phyloP scores from a whole-genome alignment of 2,113 vertebrate genomes.

The Prochilodus magdalenae region DNA sequence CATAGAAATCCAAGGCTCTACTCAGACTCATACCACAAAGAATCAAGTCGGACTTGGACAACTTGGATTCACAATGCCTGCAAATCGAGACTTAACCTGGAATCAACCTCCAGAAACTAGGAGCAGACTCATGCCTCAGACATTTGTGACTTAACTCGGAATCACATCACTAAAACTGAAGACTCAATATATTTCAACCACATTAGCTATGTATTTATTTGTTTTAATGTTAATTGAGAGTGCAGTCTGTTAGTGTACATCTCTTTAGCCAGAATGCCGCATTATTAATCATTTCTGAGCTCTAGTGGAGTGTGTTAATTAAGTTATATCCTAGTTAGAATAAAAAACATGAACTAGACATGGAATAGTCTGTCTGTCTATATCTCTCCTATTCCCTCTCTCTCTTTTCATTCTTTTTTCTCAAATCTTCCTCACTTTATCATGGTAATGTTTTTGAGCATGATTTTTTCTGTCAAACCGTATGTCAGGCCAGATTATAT shows the following conservation, averaged over 20 bases:
- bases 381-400: not conserved
- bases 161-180: no score
- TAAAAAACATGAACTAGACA: constrained; percentile 21
- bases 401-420: no score
- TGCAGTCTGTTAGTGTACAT: not conserved
- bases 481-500: constrained; percentile 31
- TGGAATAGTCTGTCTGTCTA: not conserved
- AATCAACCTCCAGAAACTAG: no score
- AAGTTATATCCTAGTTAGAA: constrained; percentile 23
- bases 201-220: not conserved
- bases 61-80: no score
- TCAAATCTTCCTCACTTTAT: constrained; percentile 4
- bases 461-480: not conserved
- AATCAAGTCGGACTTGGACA: no score
- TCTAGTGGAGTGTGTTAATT: constrained; percentile 43
- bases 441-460: constrained; percentile 7
- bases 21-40: no score
- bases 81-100: no score
- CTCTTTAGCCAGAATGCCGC: not conserved
- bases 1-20: no score
- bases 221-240: constrained; percentile 8
- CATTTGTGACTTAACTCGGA: no score
- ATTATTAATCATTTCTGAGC: constrained; percentile 47
- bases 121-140: no score
- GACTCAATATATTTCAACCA: no score